phyloP scores from a whole-genome alignment of 2,113 vertebrate species.

The Pelvicachromis taeniatus region DNA sequence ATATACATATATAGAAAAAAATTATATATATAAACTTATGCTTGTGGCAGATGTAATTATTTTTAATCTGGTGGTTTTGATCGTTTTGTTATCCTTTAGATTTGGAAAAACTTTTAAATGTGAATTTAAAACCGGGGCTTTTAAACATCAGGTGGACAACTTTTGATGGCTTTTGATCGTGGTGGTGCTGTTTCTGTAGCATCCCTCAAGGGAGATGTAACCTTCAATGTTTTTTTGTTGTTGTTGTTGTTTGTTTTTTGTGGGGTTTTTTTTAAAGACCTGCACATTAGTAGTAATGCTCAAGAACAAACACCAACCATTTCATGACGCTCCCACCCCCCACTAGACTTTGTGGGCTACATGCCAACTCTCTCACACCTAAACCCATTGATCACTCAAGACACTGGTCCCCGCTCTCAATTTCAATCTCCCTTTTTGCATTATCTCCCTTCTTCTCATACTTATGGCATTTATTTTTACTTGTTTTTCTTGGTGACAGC shows the following conservation, averaged over 20 bases:
- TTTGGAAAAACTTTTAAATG: conserved; percentile 29
- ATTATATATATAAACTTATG: conserved; percentile 24
- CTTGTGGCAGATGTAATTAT: conserved; percentile 6
- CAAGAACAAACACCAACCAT: conserved; percentile 42
- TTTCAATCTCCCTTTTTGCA: conserved; percentile 7
- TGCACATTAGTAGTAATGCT: conserved; percentile 66
- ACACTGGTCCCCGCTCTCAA: conserved; percentile 73
- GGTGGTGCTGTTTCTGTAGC: conserved; percentile 36
- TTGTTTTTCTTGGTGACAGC: conserved; percentile 61
- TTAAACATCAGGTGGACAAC: conserved; percentile 48
- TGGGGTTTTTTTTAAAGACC: conserved; percentile 33
- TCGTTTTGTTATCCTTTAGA: conserved; percentile 18
- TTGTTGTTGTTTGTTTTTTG: not conserved
- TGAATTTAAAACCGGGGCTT: conserved; percentile 45
- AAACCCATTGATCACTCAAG: not conserved
- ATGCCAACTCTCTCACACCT: not conserved
- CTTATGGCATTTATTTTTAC: conserved; percentile 58
- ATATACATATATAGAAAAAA: not conserved
- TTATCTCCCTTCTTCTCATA: conserved; percentile 47
- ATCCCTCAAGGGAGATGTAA: conserved; percentile 26
- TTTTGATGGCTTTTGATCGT: conserved; percentile 52
- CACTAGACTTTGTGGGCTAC: not conserved
- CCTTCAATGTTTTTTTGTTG: not conserved
- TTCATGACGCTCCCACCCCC: not conserved
- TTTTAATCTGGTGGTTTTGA: not conserved